phyloP scores from a whole-genome alignment of 2,797 vertebrate genomes.

The Crypturellus tataupa region DNA sequence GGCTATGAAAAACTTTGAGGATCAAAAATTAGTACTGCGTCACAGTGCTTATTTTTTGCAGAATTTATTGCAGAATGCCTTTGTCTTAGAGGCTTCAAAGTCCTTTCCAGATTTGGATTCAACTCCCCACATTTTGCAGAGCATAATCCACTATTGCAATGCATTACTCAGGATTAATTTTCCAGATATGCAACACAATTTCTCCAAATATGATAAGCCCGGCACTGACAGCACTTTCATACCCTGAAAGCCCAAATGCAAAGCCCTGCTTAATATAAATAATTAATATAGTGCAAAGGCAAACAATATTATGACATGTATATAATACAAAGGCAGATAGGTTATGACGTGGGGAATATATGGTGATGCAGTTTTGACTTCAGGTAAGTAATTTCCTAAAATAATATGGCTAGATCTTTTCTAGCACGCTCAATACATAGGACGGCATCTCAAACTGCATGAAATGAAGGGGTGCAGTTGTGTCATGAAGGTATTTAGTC shows the following conservation, averaged over 20 bases:
- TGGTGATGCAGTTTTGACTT: background rate
- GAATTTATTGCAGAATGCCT: background rate
- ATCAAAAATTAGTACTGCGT: background rate
- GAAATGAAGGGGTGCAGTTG: background rate
- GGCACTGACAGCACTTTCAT: background rate
- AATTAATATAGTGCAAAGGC: background rate
- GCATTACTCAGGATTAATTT: background rate
- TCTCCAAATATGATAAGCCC: background rate
- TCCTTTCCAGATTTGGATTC: background rate
- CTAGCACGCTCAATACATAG: background rate
- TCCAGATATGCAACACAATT: background rate
- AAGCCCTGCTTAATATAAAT: background rate
- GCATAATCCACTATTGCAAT: background rate
- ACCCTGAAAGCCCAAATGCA: background rate
- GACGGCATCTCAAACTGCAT: background rate
- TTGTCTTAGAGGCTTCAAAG: slow-evolving; percentile 2
- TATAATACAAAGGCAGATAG: background rate
- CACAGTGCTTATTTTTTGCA: background rate
- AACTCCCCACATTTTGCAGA: background rate
- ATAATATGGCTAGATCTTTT: background rate
- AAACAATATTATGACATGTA: background rate
- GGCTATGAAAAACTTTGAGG: background rate
- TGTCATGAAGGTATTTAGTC: background rate
- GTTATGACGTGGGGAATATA: background rate
- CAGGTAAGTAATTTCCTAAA: background rate